Evolutionary conservation across 2,113 vertebrate species (phyloP).

Genomic region (Mus pahari): DNA sequence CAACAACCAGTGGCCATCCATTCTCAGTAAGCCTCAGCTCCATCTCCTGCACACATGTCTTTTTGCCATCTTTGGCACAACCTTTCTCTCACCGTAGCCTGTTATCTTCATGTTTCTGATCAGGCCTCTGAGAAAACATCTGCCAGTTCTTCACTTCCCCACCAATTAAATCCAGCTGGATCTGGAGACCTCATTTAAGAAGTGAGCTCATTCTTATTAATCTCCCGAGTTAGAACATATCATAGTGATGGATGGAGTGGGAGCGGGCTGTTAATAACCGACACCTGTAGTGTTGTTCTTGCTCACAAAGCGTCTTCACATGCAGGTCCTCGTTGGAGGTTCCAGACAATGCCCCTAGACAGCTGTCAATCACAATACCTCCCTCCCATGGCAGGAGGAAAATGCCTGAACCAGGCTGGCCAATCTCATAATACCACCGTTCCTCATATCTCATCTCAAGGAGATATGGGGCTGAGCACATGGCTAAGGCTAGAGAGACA

Average conservation of each 20-base stretch:
- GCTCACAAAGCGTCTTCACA: not conserved
- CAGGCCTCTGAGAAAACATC: conserved; percentile 44
- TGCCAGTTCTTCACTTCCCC: not conserved
- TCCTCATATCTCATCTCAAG: not conserved
- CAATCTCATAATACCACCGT: not conserved
- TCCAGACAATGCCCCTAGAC: not conserved
- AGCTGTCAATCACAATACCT: not conserved
- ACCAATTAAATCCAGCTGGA: conserved; percentile 6
- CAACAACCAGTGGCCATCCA: rapidly evolving
- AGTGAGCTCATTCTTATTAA: not conserved
- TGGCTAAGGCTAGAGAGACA: not conserved
- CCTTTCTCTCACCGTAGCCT: not conserved
- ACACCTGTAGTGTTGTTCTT: not conserved
- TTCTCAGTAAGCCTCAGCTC: not conserved
- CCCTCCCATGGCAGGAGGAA: not conserved
- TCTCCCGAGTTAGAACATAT: not conserved
- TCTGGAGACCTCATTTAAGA: not conserved
- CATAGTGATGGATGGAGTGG: not conserved
- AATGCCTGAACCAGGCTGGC: not conserved
- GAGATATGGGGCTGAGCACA: not conserved
- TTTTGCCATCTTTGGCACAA: not conserved
- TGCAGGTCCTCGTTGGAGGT: not conserved
- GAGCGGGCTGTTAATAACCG: not conserved
- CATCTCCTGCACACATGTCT: rapidly evolving
- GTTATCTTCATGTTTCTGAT: not conserved